Conservation (phyloP, 1,140 invertebrate species). For the Laupala kohalensis region DNA sequence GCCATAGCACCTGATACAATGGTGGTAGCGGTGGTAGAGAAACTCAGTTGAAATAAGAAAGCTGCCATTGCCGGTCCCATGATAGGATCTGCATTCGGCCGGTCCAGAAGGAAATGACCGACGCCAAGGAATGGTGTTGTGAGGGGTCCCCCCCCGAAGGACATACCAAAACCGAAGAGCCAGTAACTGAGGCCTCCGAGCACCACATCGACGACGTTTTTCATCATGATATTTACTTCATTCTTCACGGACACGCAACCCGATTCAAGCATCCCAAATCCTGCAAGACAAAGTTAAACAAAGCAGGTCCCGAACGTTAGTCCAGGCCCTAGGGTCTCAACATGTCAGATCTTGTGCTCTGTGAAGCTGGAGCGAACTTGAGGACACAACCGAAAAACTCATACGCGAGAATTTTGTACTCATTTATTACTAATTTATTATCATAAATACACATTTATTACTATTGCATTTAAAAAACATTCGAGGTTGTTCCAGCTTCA, state of each 20-base stretch:
- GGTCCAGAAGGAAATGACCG: constrained; percentile 56
- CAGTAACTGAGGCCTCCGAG: constrained; percentile 87
- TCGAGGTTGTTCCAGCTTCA: no score
- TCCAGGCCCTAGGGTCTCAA: no score
- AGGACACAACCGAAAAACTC: no score
- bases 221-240: constrained; percentile 96
- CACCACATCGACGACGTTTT: constrained; percentile 85
- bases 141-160: constrained; percentile 58
- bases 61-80: constrained; percentile 69
- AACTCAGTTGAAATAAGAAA: constrained; percentile 77
- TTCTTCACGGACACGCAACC: constrained; percentile 87
- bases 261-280: constrained; percentile 84
- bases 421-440: no score
- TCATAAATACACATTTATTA: no score
- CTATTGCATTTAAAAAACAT: no score
- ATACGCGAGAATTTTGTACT: no score
- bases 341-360: no score
- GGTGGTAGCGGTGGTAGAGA: constrained; percentile 82
- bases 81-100: constrained; percentile 44
- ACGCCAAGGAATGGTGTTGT: constrained; percentile 62
- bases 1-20: constrained; percentile 86
- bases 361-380: no score
- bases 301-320: no score
- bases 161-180: constrained; percentile 86
- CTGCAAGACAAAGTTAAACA: no score